phyloP scores from a whole-genome alignment of 1,140 invertebrate genomes.

The Apis florea region DNA sequence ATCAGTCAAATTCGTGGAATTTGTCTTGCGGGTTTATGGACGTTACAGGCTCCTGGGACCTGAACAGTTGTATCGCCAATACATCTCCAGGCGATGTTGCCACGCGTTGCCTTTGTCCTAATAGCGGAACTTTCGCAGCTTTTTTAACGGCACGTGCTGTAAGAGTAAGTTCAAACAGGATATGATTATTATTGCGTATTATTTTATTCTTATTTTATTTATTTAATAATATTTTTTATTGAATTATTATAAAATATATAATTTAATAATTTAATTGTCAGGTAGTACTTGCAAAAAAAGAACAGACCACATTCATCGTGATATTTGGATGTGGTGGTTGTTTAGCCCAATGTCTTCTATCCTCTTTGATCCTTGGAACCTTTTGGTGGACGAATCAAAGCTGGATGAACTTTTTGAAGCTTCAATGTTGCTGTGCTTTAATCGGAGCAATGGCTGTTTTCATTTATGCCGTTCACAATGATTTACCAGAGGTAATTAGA shows the following conservation, averaged over 20 bases:
- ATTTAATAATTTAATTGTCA: conserved; percentile 11
- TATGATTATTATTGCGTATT: neutral
- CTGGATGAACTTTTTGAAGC: conserved; percentile 85
- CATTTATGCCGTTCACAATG: conserved; percentile 82
- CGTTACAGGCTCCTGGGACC: conserved; percentile 78
- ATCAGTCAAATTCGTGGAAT: conserved; percentile 78
- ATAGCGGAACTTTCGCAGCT: conserved; percentile 82
- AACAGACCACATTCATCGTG: conserved; percentile 78
- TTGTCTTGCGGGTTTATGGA: conserved; percentile 80
- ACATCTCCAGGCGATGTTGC: conserved; percentile 76
- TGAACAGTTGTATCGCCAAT: conserved; percentile 80
- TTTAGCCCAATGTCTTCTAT: conserved; percentile 81
- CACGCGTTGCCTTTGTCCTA: conserved; percentile 82
- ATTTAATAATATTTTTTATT: no score
- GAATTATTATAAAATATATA: no score
- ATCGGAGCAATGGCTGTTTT: conserved; percentile 84
- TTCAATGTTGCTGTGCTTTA: conserved; percentile 84
- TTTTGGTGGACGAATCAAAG: conserved; percentile 83
- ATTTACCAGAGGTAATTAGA: conserved; percentile 80
- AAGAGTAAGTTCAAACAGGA: conserved; percentile 76
- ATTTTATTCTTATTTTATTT: no score
- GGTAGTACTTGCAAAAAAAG: conserved; percentile 65
- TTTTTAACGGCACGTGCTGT: conserved; percentile 81
- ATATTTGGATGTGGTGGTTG: conserved; percentile 83
- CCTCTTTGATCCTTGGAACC: conserved; percentile 81